These are phyloP conservation scores for Scomber scombrus DNA, from an alignment of 2,113 vertebrate species.

Conservation along the genomic window DNA sequence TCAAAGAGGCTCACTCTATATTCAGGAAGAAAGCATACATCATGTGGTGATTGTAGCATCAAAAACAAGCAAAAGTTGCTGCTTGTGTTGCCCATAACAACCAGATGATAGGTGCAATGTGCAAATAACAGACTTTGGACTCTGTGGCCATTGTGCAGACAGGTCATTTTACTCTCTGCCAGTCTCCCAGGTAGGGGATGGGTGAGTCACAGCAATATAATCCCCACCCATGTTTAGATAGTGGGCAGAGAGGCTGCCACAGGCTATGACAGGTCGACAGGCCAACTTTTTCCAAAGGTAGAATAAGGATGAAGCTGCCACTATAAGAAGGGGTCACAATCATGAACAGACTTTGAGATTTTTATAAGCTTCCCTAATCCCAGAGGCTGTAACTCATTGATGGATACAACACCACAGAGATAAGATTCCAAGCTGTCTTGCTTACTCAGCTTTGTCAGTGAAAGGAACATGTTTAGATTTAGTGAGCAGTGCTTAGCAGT, in stretches of 20 bases:
- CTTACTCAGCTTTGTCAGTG: constrained; percentile 24
- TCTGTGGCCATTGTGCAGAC: constrained; percentile 26
- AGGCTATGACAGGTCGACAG: background rate
- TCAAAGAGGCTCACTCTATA: background rate
- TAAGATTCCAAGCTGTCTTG: constrained; percentile 19
- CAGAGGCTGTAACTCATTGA: constrained; percentile 40
- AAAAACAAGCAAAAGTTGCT: constrained; percentile 21
- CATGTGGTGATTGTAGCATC: background rate
- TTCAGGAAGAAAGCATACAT: background rate
- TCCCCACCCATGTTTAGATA: constrained; percentile 70
- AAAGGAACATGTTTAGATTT: background rate
- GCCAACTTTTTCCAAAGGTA: constrained; percentile 5
- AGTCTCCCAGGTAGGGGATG: constrained; percentile 12
- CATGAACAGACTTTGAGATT: constrained; percentile 13
- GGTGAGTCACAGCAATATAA: constrained; percentile 23
- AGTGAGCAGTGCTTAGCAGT: background rate
- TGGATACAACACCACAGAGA: constrained; percentile 37
- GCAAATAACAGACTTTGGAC: constrained; percentile 70
- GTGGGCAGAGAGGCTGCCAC: constrained; percentile 9
- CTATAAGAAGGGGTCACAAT: background rate
- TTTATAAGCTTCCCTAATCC: constrained; percentile 1
- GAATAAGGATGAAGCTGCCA: background rate
- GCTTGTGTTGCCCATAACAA: constrained; percentile 49
- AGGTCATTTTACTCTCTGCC: constrained; percentile 12
- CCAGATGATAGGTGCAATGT: constrained; percentile 62